These are phyloP conservation scores for Tenthredo scrophulariae DNA, from an alignment of 2,888 invertebrate species.

Conservation along the genomic window DNA sequence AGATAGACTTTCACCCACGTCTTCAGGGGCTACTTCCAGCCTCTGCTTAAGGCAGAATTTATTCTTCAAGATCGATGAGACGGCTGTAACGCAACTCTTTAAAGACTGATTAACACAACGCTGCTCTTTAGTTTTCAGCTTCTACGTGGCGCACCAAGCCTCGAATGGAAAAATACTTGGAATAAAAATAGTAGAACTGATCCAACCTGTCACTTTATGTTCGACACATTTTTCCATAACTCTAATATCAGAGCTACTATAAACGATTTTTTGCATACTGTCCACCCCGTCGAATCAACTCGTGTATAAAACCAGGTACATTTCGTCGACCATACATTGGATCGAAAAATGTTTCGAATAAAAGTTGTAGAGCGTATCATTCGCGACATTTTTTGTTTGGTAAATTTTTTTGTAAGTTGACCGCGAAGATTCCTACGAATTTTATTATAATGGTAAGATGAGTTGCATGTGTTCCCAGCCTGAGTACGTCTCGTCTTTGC, in stretches of 20 bases:
- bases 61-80: background rate
- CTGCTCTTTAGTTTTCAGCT: background rate
- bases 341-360: background rate
- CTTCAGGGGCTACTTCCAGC: slow-evolving; percentile 47
- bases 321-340: background rate
- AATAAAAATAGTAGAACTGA: background rate
- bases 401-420: background rate
- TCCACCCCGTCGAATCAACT: background rate
- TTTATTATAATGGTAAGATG: background rate
- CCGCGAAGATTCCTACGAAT: background rate
- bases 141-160: background rate
- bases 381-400: background rate
- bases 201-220: background rate
- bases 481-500: background rate
- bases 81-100: background rate
- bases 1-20: background rate
- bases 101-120: background rate
- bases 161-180: background rate
- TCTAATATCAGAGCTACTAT: background rate
- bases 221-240: background rate
- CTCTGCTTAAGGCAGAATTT: background rate
- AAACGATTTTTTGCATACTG: background rate
- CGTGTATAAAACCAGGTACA: background rate
- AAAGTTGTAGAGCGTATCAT: background rate
- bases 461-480: background rate